phyloP scores from a whole-genome alignment of 2,888 invertebrate species.

The Drosophila pseudotakahashii region DNA sequence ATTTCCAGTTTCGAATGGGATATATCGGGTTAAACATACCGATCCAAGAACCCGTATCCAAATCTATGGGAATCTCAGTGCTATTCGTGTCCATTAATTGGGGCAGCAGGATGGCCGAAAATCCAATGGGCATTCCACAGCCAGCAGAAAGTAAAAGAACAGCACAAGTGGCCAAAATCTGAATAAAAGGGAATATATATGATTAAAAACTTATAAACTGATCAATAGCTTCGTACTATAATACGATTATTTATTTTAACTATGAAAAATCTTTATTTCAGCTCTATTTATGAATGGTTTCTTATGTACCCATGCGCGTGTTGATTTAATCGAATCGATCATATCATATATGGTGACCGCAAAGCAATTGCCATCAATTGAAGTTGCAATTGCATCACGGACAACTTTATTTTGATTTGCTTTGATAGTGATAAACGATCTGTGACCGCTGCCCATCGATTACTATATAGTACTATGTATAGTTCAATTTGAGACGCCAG shows the following conservation, averaged over 20 bases:
- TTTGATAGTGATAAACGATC: constrained; percentile 58
- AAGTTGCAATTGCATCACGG: constrained; percentile 54
- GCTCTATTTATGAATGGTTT: background rate
- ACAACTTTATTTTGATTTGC: constrained; percentile 42
- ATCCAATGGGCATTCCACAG: constrained; percentile 91
- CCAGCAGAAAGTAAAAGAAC: constrained; percentile 89
- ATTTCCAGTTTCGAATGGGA: background rate
- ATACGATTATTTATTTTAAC: no score
- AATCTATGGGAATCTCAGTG: constrained; percentile 86
- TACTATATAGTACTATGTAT: background rate
- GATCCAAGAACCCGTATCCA: constrained; percentile 92
- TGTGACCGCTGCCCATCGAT: constrained; percentile 30
- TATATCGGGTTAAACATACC: constrained; percentile 64
- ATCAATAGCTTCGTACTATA: no score
- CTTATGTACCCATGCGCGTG: background rate
- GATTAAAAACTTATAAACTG: no score
- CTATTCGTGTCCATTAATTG: constrained; percentile 87
- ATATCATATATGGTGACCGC: constrained; percentile 19
- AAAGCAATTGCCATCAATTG: constrained; percentile 63
- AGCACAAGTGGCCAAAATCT: constrained; percentile 90
- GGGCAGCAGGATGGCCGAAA: constrained; percentile 90
- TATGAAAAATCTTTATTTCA: no score
- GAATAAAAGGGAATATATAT: constrained; percentile 38
- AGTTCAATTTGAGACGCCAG: constrained; percentile 15
- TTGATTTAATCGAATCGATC: constrained; percentile 9